Conservation (phyloP, 2,888 invertebrate genomes). For the Synanthedon vespiformis region DNA sequence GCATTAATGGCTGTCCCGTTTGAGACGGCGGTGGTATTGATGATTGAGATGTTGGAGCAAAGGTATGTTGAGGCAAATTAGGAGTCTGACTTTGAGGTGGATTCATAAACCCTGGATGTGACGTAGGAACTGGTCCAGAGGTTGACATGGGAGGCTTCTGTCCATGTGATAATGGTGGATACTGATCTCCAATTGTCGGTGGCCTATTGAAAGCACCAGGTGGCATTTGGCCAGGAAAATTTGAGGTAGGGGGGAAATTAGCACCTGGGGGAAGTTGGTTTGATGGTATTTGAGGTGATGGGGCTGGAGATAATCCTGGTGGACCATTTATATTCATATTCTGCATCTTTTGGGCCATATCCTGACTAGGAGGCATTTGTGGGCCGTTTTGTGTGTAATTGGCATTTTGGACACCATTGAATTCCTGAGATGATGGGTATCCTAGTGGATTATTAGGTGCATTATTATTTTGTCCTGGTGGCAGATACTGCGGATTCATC, state of each 20-base stretch:
- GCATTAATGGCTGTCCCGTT: neutral
- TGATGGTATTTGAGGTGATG: constrained; percentile 43
- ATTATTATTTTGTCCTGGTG: constrained; percentile 61
- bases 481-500: constrained; percentile 65
- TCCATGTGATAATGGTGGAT: neutral
- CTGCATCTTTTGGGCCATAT: constrained; percentile 62
- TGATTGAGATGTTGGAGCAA: constrained; percentile 1
- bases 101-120: constrained; percentile 9
- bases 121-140: neutral
- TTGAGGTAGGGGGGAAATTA: constrained; percentile 34
- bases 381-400: constrained; percentile 47
- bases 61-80: constrained; percentile 2
- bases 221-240: constrained; percentile 31
- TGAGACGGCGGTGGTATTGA: constrained; percentile 3
- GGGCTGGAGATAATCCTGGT: constrained; percentile 35
- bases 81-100: constrained; percentile 8
- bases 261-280: constrained; percentile 28
- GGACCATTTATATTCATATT: constrained; percentile 53
- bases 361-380: constrained; percentile 18
- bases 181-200: constrained; percentile 2
- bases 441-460: constrained; percentile 46
- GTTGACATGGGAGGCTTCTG: constrained; percentile 3
- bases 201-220: constrained; percentile 20
- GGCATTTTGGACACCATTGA: constrained; percentile 51
- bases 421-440: constrained; percentile 51